phyloP scores from a whole-genome alignment of 2,888 invertebrate species.

The Acheta domesticus region DNA sequence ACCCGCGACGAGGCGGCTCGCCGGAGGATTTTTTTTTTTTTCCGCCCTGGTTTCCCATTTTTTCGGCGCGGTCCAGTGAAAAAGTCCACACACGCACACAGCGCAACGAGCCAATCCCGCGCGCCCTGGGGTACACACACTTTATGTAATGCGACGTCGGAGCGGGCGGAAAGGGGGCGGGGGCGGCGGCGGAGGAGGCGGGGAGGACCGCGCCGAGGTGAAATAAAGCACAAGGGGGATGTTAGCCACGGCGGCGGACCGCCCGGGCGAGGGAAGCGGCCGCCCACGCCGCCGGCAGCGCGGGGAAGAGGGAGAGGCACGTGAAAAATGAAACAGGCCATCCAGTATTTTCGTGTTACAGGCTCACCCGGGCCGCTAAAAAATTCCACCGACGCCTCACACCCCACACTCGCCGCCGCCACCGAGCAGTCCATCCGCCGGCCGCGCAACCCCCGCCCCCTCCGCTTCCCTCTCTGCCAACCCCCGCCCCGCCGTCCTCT shows the following conservation, averaged over 20 bases:
- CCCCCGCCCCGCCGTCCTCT: background rate
- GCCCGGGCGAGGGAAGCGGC: background rate
- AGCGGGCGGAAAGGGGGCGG: background rate
- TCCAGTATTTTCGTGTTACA: constrained; percentile 43
- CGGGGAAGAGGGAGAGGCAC: background rate
- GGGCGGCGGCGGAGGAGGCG: background rate
- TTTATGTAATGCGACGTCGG: constrained; percentile 1
- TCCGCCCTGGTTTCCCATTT: background rate
- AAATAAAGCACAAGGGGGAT: constrained; percentile 23
- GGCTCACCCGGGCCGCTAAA: constrained; percentile 41
- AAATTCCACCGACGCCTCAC: constrained; percentile 6
- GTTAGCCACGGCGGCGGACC: constrained; percentile 1
- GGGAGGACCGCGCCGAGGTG: constrained; percentile 22
- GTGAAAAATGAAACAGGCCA: constrained; percentile 38
- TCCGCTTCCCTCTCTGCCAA: background rate
- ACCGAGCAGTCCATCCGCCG: too few relatives aligned
- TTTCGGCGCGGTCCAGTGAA: background rate
- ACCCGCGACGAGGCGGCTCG: background rate
- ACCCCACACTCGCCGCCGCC: background rate
- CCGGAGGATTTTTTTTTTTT: background rate
- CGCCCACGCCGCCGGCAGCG: background rate
- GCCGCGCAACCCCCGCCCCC: too few relatives aligned
- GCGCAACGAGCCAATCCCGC: background rate
- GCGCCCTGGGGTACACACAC: background rate
- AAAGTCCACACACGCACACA: constrained; percentile 18